Conservation (phyloP, 2,888 invertebrate species). For the Tribolium freemani region DNA sequence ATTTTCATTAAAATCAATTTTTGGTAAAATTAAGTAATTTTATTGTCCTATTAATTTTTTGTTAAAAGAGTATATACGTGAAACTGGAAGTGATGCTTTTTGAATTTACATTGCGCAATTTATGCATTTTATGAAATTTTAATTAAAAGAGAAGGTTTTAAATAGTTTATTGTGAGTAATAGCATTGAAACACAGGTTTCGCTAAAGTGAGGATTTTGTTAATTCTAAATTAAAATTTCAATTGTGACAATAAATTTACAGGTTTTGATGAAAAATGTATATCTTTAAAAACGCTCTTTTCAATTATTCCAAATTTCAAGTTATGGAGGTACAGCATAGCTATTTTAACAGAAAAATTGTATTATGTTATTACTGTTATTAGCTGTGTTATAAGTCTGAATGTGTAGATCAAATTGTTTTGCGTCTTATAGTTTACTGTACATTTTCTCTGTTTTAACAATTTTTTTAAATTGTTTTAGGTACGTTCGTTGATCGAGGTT, state of each 20-base stretch:
- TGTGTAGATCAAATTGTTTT: too few species aligned
- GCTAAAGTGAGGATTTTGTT: background rate
- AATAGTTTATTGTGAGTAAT: background rate
- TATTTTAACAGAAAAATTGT: too few species aligned
- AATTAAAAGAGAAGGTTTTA: background rate
- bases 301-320: too few species aligned
- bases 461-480: conserved; percentile 22
- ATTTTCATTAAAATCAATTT: background rate
- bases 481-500: conserved; percentile 24
- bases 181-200: background rate
- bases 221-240: background rate
- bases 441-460: background rate
- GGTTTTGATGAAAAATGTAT: background rate
- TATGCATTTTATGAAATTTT: background rate
- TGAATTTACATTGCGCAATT: background rate
- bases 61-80: background rate
- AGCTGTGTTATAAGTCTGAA: too few species aligned
- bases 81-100: background rate
- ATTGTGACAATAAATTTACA: background rate
- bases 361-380: too few species aligned
- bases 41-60: background rate
- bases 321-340: too few species aligned
- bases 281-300: too few species aligned
- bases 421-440: too few species aligned
- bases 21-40: background rate